Base-by-base conservation (phyloP, 2,888 invertebrate genomes). In the Prosopocoilus inquinatus region DNA sequence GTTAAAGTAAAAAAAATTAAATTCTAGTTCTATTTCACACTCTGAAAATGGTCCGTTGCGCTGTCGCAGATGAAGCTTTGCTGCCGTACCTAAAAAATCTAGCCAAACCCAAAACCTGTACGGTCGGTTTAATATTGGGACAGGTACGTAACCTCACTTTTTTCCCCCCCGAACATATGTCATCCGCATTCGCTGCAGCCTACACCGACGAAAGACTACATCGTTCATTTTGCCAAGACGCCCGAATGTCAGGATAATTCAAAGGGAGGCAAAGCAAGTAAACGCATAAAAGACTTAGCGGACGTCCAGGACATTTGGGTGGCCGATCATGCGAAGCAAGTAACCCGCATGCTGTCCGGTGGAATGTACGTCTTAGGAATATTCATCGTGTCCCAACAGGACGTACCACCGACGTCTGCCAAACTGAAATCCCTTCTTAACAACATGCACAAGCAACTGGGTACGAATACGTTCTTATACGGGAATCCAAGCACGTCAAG, bases 291-390 rank as follows among this genome's bases (percentile, higher is more conserved):
- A 47, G 71, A 70, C 36, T 77, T 82, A 16, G 79, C 78, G 64
- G 83, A 82, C 59, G 79, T 89, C 50, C 84, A 86, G 20, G 87
- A 89, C 60, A 80, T 78, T 48, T 87, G 87, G 85, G 81, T 90
- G 2, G 86, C 87, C 1, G 89, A 91, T 70, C 93, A 94, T 79
- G 91, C 92, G 38, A 86, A 87, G 73, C 90, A 91, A 80, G 90
- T 92, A 1, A 88, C 89, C 2, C 84, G 92, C 75, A 94, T 95
- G 94, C 79, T 95, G 58, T 91, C 94, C 33, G 96, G 95, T 39
- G 95, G 94, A 44, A 86, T 94, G 81, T 86, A 86, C 77, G 88
- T 95, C 46, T 80, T 93, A 71, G 95, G 90, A 62, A 81, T 94
- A 65, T 94, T 93, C 75, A 79, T 91, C 32, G 84, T 87, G 50